phyloP scores from a whole-genome alignment of 2,888 invertebrate genomes.

The Cryptocheilus praepositus region DNA sequence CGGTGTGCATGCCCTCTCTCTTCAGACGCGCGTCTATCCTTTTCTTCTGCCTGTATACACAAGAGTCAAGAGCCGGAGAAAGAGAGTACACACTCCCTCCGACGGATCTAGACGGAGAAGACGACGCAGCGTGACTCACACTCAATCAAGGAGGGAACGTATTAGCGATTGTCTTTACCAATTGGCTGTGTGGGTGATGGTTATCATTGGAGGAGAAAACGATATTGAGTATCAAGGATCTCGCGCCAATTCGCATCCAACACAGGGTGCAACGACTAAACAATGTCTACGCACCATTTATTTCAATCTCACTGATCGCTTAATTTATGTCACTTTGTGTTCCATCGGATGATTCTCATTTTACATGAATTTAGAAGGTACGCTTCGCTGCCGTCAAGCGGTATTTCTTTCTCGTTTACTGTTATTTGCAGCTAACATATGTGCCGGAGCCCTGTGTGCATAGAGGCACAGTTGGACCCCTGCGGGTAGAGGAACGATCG shows the following conservation, averaged over 20 bases:
- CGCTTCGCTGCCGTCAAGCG: neutral
- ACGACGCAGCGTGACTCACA: conserved; percentile 63
- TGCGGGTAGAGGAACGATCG: conserved; percentile 58
- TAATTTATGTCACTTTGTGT: no score
- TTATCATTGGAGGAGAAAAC: conserved; percentile 45
- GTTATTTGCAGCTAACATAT: no score
- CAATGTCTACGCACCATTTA: no score
- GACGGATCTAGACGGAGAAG: conserved; percentile 28
- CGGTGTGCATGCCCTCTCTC: conserved; percentile 42
- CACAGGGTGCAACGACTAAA: neutral
- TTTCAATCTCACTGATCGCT: no score
- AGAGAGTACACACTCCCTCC: conserved; percentile 11
- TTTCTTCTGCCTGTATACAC: conserved; percentile 10
- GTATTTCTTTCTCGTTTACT: neutral
- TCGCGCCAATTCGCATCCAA: conserved; percentile 7
- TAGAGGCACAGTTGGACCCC: conserved; percentile 50
- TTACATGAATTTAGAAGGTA: no score
- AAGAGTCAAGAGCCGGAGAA: no score
- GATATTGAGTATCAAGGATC: conserved; percentile 42
- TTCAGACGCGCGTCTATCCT: neutral
- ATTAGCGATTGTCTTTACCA: conserved; percentile 72
- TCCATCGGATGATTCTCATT: no score
- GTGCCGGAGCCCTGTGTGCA: no score
- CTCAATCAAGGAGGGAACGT: conserved; percentile 69
- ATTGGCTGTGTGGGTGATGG: conserved; percentile 69